Evolutionary conservation across 2,888 invertebrate genomes (phyloP), one percentile per base, ranked within the genome.

Genomic region (Fragum fragum): DNA sequence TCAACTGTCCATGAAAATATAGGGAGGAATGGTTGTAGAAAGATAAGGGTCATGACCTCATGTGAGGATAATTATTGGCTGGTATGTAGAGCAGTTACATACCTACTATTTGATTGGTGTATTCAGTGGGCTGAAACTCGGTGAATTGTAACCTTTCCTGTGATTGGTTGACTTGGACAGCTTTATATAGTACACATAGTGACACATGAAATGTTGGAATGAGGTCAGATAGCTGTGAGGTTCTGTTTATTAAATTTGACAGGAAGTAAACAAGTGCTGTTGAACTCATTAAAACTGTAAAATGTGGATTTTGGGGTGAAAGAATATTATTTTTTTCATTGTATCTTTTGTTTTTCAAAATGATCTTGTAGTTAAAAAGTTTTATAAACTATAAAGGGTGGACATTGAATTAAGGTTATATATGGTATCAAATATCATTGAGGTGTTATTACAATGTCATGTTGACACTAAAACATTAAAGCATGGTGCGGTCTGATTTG

Each of bases 21-120:
- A 9, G 32, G 9, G 32, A 36, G 9, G 32, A 36, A 36, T 36
- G 9, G 32, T 36, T 3, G 32, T 9, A 47, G 16, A 47, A 47
- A 47, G n/a, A 47, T n/a, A 47, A 47, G 47, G 47, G 47, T 47
- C 47, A 47, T 47, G 47, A 47, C 47, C 47, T 47, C 47, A 47
- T 47, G 47, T 47, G 47, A 47, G 47, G 47, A 47, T 47, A 28
- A 61, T 32, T 53, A 74, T 53, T 53, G 63, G 63, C 9, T 66
- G 73, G 39, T 42, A 28, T 39, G 29, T 66, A 59, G 68, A 57
- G 70, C 52, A 72, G 63, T 42, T 39, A 47, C 36, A 36, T 59
- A 66, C 26, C 71, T 70, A 29, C 9, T 14, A 28, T 76, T 55
- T 76, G 70, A 82, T 82, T 82, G 82, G 82, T 72, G 70, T 23